Evolutionary conservation across 1,140 invertebrate species (phyloP).

Genomic region (Chelonus insularis): DNA sequence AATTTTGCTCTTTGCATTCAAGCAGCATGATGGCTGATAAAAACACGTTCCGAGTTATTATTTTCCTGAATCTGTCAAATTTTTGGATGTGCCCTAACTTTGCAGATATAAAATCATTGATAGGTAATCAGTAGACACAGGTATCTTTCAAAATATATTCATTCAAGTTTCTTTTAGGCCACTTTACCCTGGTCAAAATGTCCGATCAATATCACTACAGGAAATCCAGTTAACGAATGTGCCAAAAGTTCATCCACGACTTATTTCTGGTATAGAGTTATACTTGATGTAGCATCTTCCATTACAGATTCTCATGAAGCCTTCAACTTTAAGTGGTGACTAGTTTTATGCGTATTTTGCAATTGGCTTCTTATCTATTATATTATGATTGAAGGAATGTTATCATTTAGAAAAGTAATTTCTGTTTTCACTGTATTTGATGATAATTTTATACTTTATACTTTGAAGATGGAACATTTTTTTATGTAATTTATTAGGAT

Average conservation of each 20-base stretch:
- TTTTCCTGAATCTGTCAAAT: not conserved
- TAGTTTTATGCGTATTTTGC: conserved; percentile 86
- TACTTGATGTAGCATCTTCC: conserved; percentile 79
- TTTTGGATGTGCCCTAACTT: too few species aligned
- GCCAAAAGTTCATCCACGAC: conserved; percentile 80
- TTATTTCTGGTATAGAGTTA: conserved; percentile 88
- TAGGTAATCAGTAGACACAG: too few species aligned
- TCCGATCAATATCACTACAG: conserved; percentile 68
- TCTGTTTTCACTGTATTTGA: too few species aligned
- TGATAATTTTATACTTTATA: too few species aligned
- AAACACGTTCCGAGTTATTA: not conserved
- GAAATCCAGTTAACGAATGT: conserved; percentile 75
- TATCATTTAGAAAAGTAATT: conserved; percentile 96
- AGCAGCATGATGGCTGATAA: not conserved
- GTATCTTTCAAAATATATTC: conserved; percentile 6
- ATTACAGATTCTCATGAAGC: conserved; percentile 86
- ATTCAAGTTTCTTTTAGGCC: conserved; percentile 60
- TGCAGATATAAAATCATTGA: too few species aligned
- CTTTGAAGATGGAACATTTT: conserved; percentile 30
- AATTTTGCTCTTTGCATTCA: not conserved
- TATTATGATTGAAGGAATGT: conserved; percentile 97
- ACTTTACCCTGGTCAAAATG: conserved; percentile 84
- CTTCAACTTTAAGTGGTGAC: conserved; percentile 90
- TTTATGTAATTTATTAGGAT: conserved; percentile 37
- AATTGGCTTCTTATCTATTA: conserved; percentile 96